Conservation (phyloP, 2,888 invertebrate genomes). For the Cheilosia urbana region DNA sequence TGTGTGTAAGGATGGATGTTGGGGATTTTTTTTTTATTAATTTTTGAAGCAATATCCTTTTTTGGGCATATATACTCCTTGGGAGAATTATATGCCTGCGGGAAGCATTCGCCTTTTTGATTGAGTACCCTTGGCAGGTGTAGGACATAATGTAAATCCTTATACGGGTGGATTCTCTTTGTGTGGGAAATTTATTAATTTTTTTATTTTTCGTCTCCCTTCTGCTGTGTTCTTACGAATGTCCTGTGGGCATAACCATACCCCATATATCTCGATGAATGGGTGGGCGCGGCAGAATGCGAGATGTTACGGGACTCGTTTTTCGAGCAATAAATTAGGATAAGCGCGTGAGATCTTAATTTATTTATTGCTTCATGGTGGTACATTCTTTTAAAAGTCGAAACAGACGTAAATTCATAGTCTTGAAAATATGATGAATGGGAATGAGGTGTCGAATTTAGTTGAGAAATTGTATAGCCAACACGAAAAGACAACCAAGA, state of each 20-base stretch:
- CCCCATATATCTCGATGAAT: constrained; percentile 53
- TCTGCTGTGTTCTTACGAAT: constrained; percentile 19
- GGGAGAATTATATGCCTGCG: too few relatives aligned
- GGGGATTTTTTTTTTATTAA: background rate
- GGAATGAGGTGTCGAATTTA: constrained; percentile 66
- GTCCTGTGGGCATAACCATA: constrained; percentile 45
- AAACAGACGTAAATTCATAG: constrained; percentile 1
- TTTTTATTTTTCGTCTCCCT: background rate
- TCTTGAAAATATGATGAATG: constrained; percentile 55
- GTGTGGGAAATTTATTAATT: background rate
- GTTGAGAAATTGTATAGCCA: constrained; percentile 60
- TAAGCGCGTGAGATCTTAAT: constrained; percentile 69
- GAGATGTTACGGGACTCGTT: constrained; percentile 28
- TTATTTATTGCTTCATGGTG: constrained; percentile 68
- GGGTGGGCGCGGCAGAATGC: constrained; percentile 1
- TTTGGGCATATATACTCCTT: constrained; percentile 21
- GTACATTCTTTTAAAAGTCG: constrained; percentile 25
- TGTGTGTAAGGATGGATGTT: constrained; percentile 8
- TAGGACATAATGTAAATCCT: constrained; percentile 55
- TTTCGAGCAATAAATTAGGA: constrained; percentile 69
- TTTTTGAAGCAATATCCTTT: constrained; percentile 38
- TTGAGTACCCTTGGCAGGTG: constrained; percentile 69
- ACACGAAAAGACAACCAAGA: constrained; percentile 40
- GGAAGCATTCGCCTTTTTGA: constrained; percentile 56
- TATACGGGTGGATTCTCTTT: constrained; percentile 25